A percentile compares a stretch with the other conserved stretches of the same genome.
These are phyloP conservation scores for Adelosebastes latens DNA, from an alignment of 2,797 vertebrate species.

Conservation along the genomic window DNA sequence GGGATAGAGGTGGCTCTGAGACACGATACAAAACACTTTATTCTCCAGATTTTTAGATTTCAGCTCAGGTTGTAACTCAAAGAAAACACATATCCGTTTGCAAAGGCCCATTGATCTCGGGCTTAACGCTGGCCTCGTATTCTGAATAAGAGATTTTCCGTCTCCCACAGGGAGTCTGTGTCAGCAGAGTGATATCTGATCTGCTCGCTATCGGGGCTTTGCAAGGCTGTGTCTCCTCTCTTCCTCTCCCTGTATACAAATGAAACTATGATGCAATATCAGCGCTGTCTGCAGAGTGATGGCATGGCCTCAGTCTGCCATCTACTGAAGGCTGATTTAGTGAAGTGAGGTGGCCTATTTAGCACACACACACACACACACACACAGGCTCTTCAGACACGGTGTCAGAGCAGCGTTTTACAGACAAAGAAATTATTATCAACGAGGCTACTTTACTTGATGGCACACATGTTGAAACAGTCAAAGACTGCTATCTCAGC, in stretches of 20 bases:
- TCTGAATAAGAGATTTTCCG: slow-evolving; percentile 37
- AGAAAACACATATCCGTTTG: slow-evolving; percentile 19
- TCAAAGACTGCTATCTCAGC: not conserved
- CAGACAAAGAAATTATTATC: not conserved
- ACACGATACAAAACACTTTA: not conserved
- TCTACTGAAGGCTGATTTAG: slow-evolving; percentile 13
- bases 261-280: not conserved
- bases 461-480: not conserved
- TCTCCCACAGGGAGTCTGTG: slow-evolving; percentile 14
- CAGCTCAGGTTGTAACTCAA: slow-evolving; percentile 18
- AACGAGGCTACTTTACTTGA: not conserved
- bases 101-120: slow-evolving; percentile 38
- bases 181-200: slow-evolving; percentile 25
- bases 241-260: slow-evolving; percentile 19
- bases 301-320: slow-evolving; percentile 2
- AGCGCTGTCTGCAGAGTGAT: slow-evolving; percentile 5
- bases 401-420: not conserved
- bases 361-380: not conserved
- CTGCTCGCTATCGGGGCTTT: slow-evolving; percentile 1
- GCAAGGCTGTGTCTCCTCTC: not conserved
- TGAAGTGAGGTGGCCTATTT: slow-evolving; percentile 26
- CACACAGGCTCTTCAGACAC: slow-evolving; percentile 2
- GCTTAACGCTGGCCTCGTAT: slow-evolving; percentile 6
- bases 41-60: slow-evolving; percentile 26
- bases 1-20: slow-evolving; percentile 1